Evolutionary conservation across 2,797 vertebrate species (phyloP).

Genomic region (Chloroceryle amazona): DNA sequence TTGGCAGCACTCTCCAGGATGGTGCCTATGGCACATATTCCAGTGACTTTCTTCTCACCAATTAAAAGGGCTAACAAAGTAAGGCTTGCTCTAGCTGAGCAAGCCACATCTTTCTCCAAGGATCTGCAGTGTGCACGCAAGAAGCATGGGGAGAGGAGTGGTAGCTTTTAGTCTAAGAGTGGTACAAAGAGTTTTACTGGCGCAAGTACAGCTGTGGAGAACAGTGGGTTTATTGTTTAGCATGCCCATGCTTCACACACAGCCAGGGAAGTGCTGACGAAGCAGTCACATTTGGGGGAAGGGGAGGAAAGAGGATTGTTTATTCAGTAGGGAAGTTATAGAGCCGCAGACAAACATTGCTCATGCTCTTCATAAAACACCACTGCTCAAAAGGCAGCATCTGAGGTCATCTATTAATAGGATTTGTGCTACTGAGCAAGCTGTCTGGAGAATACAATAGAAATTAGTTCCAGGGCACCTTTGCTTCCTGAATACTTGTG

Average conservation of each 20-base stretch:
- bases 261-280: constrained; percentile 34
- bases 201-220: not conserved
- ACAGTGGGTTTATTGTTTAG: constrained; percentile 51
- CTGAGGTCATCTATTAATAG: constrained; percentile 29
- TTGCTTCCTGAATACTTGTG: constrained; percentile 28
- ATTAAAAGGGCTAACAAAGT: not conserved
- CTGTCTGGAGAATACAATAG: constrained; percentile 43
- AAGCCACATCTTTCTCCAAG: not conserved
- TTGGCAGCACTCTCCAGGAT: not conserved
- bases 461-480: constrained; percentile 56
- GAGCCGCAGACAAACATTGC: not conserved
- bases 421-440: constrained; percentile 23
- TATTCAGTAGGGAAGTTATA: not conserved
- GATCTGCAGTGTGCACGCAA: not conserved
- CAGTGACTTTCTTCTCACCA: not conserved
- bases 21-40: not conserved
- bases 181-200: constrained; percentile 24
- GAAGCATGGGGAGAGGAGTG: not conserved
- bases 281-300: not conserved
- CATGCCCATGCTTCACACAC: not conserved
- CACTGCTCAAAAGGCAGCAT: not conserved
- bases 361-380: constrained; percentile 11
- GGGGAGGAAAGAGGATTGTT: not conserved
- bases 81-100: not conserved
- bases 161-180: not conserved